phyloP scores from a whole-genome alignment of 2,888 invertebrate species.

The Drosophila demipolita region DNA sequence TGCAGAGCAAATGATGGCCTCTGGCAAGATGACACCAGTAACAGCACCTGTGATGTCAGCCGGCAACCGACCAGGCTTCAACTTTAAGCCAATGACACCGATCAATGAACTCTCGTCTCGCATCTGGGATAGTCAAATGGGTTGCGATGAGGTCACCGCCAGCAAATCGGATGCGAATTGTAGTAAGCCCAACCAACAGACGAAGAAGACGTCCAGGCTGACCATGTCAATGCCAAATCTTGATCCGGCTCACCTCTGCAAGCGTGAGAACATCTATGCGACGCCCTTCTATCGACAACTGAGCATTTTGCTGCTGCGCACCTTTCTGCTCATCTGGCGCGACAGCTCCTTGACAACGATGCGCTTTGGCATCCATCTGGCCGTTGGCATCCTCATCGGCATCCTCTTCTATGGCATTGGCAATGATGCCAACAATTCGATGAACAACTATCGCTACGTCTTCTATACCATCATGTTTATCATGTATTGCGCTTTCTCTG shows the following conservation, averaged over 20 bases:
- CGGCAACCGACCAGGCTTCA: conserved; percentile 21
- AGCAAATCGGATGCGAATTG: conserved; percentile 52
- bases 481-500: conserved; percentile 97
- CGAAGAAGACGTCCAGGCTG: conserved; percentile 60
- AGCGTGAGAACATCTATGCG: conserved; percentile 85
- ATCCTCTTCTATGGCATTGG: conserved; percentile 94
- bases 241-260: conserved; percentile 81
- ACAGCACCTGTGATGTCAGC: conserved; percentile 83
- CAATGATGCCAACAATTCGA: conserved; percentile 92
- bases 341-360: conserved; percentile 91
- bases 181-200: conserved; percentile 61
- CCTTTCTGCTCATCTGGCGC: conserved; percentile 88
- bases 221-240: conserved; percentile 59
- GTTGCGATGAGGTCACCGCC: conserved; percentile 38
- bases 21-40: conserved; percentile 86
- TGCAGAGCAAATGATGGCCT: conserved; percentile 86
- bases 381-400: conserved; percentile 93
- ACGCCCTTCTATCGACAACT: conserved; percentile 87
- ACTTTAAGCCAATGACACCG: conserved; percentile 65
- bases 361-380: conserved; percentile 91
- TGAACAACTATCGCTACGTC: conserved; percentile 94
- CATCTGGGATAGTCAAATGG: conserved; percentile 67
- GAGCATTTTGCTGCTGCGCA: conserved; percentile 87
- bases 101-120: conserved; percentile 76
- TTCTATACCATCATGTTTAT: conserved; percentile 97